These are phyloP conservation scores for Phrynocephalus guinanensis DNA, from an alignment of 2,797 vertebrate species.

Conservation along the genomic window DNA sequence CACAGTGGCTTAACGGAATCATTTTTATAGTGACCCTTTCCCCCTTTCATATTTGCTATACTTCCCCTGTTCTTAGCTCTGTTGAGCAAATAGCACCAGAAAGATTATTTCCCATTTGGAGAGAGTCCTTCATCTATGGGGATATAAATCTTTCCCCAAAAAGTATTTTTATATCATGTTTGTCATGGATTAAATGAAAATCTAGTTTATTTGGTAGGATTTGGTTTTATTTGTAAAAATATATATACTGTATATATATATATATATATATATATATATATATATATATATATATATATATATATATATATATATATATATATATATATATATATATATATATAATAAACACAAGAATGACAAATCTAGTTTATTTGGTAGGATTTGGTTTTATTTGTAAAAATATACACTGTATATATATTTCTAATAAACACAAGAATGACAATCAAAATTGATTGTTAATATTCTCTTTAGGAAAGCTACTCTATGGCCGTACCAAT, in stretches of 20 bases:
- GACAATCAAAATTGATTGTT: not conserved
- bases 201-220: not conserved
- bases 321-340: no score
- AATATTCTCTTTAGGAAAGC: not conserved
- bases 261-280: not conserved
- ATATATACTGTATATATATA: no score
- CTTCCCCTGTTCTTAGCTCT: constrained; percentile 32
- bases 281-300: not conserved
- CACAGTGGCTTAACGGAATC: constrained; percentile 2
- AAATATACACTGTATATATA: not conserved
- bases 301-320: not conserved
- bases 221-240: not conserved
- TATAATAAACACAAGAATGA: not conserved
- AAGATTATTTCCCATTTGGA: not conserved
- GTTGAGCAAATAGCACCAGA: constrained; percentile 23
- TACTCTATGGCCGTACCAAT: not conserved
- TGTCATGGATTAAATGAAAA: constrained; percentile 4
- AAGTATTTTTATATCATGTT: not conserved
- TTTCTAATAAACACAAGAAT: not conserved
- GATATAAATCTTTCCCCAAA: not conserved
- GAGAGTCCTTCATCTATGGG: not conserved
- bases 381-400: not conserved
- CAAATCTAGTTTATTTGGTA: not conserved
- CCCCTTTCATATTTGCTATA: constrained; percentile 20
- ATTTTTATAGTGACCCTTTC: not conserved